Evolutionary conservation across 2,888 invertebrate species (phyloP), one percentile per base, ranked within the genome.

Genomic region (Pseudococcus viburni): DNA sequence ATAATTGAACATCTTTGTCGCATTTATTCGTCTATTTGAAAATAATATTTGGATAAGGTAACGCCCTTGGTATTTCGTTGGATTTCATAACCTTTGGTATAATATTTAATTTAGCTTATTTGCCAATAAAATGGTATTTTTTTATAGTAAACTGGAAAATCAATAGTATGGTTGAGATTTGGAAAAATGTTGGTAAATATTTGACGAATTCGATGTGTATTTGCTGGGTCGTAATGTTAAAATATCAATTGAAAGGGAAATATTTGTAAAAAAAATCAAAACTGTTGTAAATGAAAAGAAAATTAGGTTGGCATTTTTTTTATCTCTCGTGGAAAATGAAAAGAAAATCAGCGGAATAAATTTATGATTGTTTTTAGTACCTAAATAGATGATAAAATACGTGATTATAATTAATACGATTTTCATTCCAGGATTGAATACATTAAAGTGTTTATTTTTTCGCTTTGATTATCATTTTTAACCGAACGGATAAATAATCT

Each of bases 1-100:
- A 73, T 73, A 73, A 73, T 73, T 73, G 73, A 73, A 73, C 73
- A 73, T 73, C 33, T 33, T 73, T 73, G 64, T 64, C 64, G 64
- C 64, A 64, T 64, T 64, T 73, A 33, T 73, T 73, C 33, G 33
- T 33, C 17, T 15, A 33, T 73, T 68, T 68, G 68, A 68, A 68
- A 68, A 68, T 68, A 26, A 26, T 68, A 26, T 68, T 73, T 73
- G 33, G 9, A 73, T 33, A 73, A 73, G 73, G 73, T 33, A 73
- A 73, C 73, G 73, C 73, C 33, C 73, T 73, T 17, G 73, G 33
- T 73, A 73, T 73, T 73, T 73, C 15, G 73, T 73, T 17, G 17
- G 33, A 73, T 33, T 73, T 73, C 64, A 22, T 73, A 73, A 73
- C 73, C 73, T 33, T 33, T 33, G 73, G 33, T 26, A 19, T 73